Percentiles rank a stretch among this genome's conserved stretches.
phyloP scores from a whole-genome alignment of 2,113 vertebrate species.

The Microcebus griseorufus region DNA sequence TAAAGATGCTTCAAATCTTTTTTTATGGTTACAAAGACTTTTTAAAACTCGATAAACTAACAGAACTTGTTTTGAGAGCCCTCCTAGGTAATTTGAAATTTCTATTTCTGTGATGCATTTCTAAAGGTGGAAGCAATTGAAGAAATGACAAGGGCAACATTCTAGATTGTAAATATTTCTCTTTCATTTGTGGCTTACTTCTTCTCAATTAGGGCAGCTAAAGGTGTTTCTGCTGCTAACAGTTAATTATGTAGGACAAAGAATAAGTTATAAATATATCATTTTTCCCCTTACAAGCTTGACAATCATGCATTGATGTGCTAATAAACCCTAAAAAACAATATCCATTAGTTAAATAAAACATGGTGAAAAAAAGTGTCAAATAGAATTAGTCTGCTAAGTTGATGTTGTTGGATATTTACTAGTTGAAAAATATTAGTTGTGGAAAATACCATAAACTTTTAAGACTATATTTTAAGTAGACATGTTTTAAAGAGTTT shows the following conservation, averaged over 20 bases:
- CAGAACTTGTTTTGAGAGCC: constrained; percentile 69
- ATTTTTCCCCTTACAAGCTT: neutral
- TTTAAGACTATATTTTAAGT: constrained; percentile 45
- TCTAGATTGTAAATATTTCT: constrained; percentile 63
- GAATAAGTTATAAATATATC: neutral
- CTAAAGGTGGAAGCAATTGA: constrained; percentile 52
- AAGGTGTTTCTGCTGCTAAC: neutral
- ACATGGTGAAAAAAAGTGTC: neutral
- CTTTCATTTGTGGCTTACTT: constrained; percentile 33
- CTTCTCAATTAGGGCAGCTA: neutral
- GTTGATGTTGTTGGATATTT: neutral
- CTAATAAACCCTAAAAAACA: constrained; percentile 28
- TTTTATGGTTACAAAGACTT: constrained; percentile 64
- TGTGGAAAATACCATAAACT: neutral
- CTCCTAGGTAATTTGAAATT: constrained; percentile 65
- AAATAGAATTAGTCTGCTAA: neutral
- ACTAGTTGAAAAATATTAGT: constrained; percentile 24
- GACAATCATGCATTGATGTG: constrained; percentile 3
- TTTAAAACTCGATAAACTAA: constrained; percentile 68
- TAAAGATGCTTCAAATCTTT: constrained; percentile 71
- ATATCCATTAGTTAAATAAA: constrained; percentile 14
- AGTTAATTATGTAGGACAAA: constrained; percentile 32
- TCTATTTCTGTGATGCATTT: constrained; percentile 55
- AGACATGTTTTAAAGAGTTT: neutral
- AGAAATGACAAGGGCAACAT: constrained; percentile 65